Evolutionary conservation across 2,797 vertebrate genomes (phyloP).

Genomic region (Phrynocephalus guinanensis): DNA sequence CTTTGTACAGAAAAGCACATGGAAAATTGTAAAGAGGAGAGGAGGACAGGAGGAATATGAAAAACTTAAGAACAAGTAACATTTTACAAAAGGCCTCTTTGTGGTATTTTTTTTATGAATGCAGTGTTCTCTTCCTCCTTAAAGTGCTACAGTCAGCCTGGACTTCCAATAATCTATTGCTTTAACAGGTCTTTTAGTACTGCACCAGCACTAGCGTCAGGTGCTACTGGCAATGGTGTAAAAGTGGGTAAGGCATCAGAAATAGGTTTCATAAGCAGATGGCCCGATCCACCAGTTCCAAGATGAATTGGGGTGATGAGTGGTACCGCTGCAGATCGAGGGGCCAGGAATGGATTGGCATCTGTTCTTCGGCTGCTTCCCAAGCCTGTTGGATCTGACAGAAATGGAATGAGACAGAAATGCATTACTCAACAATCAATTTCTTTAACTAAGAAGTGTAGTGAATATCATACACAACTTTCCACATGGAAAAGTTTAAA

Average conservation of each 20-base stretch:
- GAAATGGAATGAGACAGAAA: neutral
- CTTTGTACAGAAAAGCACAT: constrained; percentile 49
- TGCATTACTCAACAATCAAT: neutral
- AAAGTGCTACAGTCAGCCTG: constrained; percentile 77
- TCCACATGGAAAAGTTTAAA: neutral
- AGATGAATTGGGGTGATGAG: constrained; percentile 80
- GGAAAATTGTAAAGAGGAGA: constrained; percentile 50
- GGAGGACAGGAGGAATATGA: neutral
- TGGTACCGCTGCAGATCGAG: constrained; percentile 93
- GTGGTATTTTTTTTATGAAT: constrained; percentile 69
- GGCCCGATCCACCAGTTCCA: constrained; percentile 79
- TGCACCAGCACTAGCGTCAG: constrained; percentile 88
- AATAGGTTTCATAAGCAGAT: constrained; percentile 97
- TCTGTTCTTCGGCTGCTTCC: constrained; percentile 81
- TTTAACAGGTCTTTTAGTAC: constrained; percentile 93
- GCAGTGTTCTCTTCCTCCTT: constrained; percentile 70
- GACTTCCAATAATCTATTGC: constrained; percentile 79
- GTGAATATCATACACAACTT: neutral
- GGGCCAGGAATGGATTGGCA: constrained; percentile 90
- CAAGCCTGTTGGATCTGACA: constrained; percentile 71
- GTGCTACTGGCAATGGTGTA: constrained; percentile 91
- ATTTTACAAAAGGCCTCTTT: constrained; percentile 80
- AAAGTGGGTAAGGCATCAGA: constrained; percentile 91
- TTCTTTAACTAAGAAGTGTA: constrained; percentile 24
- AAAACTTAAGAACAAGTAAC: constrained; percentile 34